Conservation (phyloP, 1,140 invertebrate genomes). For the Drosophila funebris region DNA sequence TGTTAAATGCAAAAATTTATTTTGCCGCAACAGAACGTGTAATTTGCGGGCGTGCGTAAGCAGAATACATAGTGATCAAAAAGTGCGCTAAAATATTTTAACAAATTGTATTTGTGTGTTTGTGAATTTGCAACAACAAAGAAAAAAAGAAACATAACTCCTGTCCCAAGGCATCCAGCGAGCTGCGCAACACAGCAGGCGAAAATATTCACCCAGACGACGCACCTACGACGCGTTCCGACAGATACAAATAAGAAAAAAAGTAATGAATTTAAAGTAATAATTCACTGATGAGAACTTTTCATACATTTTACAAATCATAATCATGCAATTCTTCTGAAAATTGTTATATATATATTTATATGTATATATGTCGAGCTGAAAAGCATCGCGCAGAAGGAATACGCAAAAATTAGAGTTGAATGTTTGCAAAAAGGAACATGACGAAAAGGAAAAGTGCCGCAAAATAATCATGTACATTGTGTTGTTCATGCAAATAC, state of each 20-base stretch:
- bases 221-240: slow-evolving; percentile 28
- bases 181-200: slow-evolving; percentile 21
- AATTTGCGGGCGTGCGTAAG: slow-evolving; percentile 1
- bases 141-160: neutral
- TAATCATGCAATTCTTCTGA: neutral
- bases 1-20: slow-evolving; percentile 19
- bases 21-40: slow-evolving; percentile 11
- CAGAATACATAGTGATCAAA: neutral
- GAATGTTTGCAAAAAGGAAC: slow-evolving; percentile 22
- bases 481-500: slow-evolving; percentile 17
- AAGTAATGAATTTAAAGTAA: neutral
- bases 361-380: no score
- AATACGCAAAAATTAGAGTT: slow-evolving; percentile 14
- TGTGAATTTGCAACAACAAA: neutral
- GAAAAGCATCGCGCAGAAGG: slow-evolving; percentile 19
- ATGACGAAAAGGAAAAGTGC: slow-evolving; percentile 39
- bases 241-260: slow-evolving; percentile 25
- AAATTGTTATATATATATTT: neutral
- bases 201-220: slow-evolving; percentile 33
- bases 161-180: neutral
- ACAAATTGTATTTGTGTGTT: neutral
- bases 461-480: slow-evolving; percentile 33
- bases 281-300: neutral
- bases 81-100: neutral
- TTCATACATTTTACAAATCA: slow-evolving; percentile 12